Evolutionary conservation across 2,113 vertebrate genomes (phyloP), one percentile per base, ranked within the genome.

Genomic region (Cyprinodon variegatus): DNA sequence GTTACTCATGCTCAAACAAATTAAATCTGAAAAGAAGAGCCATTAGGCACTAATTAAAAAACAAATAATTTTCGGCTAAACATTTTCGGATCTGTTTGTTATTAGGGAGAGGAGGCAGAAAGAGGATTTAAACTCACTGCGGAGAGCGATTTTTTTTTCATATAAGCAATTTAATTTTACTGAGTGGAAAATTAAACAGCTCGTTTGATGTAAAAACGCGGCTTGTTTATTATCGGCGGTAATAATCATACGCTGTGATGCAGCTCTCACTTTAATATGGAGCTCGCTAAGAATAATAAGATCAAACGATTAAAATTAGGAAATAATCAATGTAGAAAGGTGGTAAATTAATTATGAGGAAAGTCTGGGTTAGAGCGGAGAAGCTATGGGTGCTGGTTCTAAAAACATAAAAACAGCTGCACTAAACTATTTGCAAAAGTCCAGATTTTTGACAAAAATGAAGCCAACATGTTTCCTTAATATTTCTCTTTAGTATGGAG

Each of bases 131-230:
- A 5, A n/a, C 4, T 38, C 17, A 20, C 36, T 53, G 17, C 22
- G 3, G 12, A 67, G 40, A 7, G 20, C 22, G 36, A 48, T 39
- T 39, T 15, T 29, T 29, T 29, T 29, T 20, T 53, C 46, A 57
- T 15, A 37, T 37, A 37, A 53, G 57, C 38, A 29, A 41, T 61
- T 61, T 61, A 61, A 70, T 41, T 70, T 70, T 41, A 43, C 57
- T 70, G 67, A 68, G 67, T 68, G 67, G 67, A 57, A 68, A 53
- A 68, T 68, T 68, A 53, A 68, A 53, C 36, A 57, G 67, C 48
- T 57, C 66, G 3, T 20, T 6, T n/a, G 48, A 68, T 66, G 43
- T 22, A 46, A 36, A 67, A 14, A 37, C 22, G n/a, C 65, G 12
- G 37, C 29, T 66, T 68, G 22, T 38, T 39, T 39, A 53, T 53